phyloP scores from a whole-genome alignment of 2,888 invertebrate species.

The Meandrusa payeni region DNA sequence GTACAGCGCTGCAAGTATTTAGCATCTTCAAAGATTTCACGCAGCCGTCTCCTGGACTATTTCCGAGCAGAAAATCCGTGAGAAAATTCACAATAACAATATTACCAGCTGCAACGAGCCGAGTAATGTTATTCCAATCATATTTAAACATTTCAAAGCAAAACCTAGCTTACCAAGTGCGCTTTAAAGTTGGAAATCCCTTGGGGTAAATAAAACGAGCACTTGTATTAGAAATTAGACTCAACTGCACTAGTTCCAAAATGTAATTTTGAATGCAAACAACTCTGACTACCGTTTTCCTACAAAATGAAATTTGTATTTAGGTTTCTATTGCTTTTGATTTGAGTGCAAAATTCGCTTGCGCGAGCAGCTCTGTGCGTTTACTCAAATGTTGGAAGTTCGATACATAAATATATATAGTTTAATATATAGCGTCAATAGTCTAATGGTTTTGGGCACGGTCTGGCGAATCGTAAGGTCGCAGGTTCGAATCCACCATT shows the following conservation, averaged over 20 bases:
- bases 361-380: background rate
- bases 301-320: slow-evolving; percentile 26
- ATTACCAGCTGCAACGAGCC: slow-evolving; percentile 44
- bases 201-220: background rate
- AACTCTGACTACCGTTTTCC: slow-evolving; percentile 5
- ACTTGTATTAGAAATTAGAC: slow-evolving; percentile 21
- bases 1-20: background rate
- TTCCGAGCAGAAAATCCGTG: slow-evolving; percentile 39
- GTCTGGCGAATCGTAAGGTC: too few relatives aligned
- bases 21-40: background rate
- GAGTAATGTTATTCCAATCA: slow-evolving; percentile 34
- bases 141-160: slow-evolving; percentile 25
- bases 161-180: background rate
- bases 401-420: too few relatives aligned
- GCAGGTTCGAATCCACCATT: too few relatives aligned
- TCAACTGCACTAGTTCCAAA: slow-evolving; percentile 15
- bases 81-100: slow-evolving; percentile 50
- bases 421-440: too few relatives aligned
- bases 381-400: background rate
- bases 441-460: too few relatives aligned
- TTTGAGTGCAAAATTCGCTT: slow-evolving; percentile 25
- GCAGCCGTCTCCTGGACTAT: background rate
- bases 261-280: slow-evolving; percentile 15
- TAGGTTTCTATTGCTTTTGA: slow-evolving; percentile 26
- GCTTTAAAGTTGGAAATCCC: slow-evolving; percentile 12